phyloP scores from a whole-genome alignment of 2,113 vertebrate species.

The Sinosuthora webbiana region DNA sequence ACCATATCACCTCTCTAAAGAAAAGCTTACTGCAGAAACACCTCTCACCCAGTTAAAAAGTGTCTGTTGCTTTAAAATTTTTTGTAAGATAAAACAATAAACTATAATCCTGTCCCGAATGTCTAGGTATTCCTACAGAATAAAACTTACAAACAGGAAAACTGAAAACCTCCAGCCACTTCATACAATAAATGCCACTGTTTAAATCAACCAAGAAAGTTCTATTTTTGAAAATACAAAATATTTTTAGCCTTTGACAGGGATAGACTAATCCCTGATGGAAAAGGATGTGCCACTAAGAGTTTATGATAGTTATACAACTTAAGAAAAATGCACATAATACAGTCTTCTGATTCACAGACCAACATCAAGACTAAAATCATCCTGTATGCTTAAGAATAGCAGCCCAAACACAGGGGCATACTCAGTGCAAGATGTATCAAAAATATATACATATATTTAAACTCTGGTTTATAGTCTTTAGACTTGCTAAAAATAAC shows the following conservation, averaged over 20 bases:
- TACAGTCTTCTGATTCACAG: neutral
- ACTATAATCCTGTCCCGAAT: neutral
- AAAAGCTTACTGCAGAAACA: neutral
- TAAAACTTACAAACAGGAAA: neutral
- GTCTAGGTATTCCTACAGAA: neutral
- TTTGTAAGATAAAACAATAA: neutral
- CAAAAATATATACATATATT: neutral
- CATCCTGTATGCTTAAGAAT: neutral
- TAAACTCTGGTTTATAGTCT: neutral
- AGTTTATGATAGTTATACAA: neutral
- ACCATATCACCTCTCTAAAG: neutral
- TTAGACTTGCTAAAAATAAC: neutral
- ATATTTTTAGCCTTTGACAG: neutral
- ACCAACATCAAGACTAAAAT: neutral
- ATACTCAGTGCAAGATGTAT: neutral
- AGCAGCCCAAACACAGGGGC: neutral
- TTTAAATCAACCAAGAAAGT: neutral
- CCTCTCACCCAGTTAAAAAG: neutral
- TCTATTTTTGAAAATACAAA: neutral
- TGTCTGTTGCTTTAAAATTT: neutral
- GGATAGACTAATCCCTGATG: neutral
- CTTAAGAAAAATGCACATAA: neutral
- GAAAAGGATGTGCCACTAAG: neutral
- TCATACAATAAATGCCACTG: neutral
- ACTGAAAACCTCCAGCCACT: neutral